These are phyloP conservation scores for Cylas formicarius DNA, from an alignment of 1,140 invertebrate genomes.

Conservation along the genomic window DNA sequence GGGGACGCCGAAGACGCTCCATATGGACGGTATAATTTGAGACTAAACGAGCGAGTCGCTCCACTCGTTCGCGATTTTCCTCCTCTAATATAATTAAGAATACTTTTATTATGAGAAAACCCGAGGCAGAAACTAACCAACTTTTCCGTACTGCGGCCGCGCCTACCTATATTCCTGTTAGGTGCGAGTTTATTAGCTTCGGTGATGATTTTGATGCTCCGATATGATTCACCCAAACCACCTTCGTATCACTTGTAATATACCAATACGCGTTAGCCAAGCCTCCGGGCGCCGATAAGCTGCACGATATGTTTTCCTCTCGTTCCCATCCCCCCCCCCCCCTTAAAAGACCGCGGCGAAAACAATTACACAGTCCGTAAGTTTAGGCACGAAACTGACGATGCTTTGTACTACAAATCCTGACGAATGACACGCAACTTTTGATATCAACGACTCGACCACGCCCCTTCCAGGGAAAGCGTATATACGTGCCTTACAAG, in stretches of 20 bases:
- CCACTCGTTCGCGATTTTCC: conserved; percentile 4
- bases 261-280: no score
- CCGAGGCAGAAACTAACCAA: conserved; percentile 1
- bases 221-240: no score
- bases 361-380: no score
- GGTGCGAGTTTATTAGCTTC: conserved; percentile 3
- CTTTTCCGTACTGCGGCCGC: conserved; percentile 3
- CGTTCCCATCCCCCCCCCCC: no score
- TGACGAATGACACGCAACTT: conserved; percentile 4
- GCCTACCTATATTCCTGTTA: not conserved
- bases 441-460: conserved; percentile 4
- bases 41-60: conserved; percentile 22
- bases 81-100: conserved; percentile 1
- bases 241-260: no score
- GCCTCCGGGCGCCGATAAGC: no score
- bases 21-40: conserved; percentile 33
- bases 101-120: conserved; percentile 2
- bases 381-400: no score
- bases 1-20: conserved; percentile 29
- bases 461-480: conserved; percentile 6
- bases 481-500: not conserved
- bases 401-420: conserved; percentile 3
- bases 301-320: no score
- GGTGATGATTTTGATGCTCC: not conserved
- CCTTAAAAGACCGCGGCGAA: no score